Percentiles rank a stretch among this genome's conserved stretches.
phyloP scores from a whole-genome alignment of 2,888 invertebrate genomes.

The Gryllus longicercus region DNA sequence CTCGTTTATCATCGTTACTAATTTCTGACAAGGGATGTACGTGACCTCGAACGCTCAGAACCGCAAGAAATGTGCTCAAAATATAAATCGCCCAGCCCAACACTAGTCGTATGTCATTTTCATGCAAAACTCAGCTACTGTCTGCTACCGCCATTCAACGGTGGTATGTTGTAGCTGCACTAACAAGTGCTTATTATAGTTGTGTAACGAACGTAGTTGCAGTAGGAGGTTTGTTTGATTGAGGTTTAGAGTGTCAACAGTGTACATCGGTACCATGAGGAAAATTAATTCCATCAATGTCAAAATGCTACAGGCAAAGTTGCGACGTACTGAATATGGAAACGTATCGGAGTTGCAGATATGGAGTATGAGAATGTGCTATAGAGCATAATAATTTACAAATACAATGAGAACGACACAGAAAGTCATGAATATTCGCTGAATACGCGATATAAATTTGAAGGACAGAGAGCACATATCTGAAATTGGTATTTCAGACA shows the following conservation, averaged over 20 bases:
- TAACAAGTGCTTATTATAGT: neutral
- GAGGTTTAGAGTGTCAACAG: neutral
- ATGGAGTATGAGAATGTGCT: neutral
- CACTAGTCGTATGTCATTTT: no score
- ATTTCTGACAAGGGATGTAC: no score
- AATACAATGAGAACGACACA: neutral
- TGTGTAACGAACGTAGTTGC: neutral
- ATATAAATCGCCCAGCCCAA: no score
- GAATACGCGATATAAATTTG: slow-evolving; percentile 4
- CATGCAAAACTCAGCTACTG: neutral
- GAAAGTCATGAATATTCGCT: neutral
- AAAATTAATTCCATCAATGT: no score
- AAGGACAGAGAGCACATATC: neutral
- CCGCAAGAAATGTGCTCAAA: no score
- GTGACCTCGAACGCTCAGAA: no score
- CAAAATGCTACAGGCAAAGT: no score
- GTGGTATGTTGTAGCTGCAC: slow-evolving; percentile 18
- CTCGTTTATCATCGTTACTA: no score
- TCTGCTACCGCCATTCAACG: neutral
- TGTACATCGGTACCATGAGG: no score
- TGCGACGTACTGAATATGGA: slow-evolving; percentile 12
- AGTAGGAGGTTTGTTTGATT: neutral
- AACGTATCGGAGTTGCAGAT: neutral
- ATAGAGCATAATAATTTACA: no score
- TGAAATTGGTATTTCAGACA: slow-evolving; percentile 18